A percentile compares a stretch with the other conserved stretches of the same genome.
Evolutionary conservation across 1,140 invertebrate genomes (phyloP).

Genomic region (Melanaphis sacchari): DNA sequence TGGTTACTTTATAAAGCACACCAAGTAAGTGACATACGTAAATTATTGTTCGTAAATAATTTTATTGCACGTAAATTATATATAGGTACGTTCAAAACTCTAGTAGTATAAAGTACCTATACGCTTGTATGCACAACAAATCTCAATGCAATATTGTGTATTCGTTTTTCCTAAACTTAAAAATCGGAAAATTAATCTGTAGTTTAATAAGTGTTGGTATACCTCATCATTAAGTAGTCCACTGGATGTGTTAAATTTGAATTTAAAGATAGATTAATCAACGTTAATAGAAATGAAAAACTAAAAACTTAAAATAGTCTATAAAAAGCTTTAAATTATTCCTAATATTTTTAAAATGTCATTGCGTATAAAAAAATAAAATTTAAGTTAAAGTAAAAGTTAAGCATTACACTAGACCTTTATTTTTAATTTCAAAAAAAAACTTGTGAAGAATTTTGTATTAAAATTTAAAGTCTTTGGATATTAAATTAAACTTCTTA

Average conservation of each 20-base stretch:
- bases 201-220: no score
- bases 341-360: no score
- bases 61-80: constrained; percentile 8
- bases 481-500: not conserved
- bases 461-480: not conserved
- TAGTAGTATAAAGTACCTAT: not conserved
- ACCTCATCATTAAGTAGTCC: no score
- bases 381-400: no score
- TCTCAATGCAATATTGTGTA: not conserved
- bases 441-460: not conserved
- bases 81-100: not conserved
- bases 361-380: no score
- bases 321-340: no score
- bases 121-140: not conserved
- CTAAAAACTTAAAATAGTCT: no score
- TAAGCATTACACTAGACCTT: no score
- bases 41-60: not conserved
- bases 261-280: no score
- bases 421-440: not conserved
- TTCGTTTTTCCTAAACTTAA: not conserved
- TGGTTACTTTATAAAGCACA: not conserved
- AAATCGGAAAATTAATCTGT: not conserved
- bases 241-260: no score
- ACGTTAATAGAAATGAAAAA: no score
- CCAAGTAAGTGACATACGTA: not conserved